Evolutionary conservation across 2,113 vertebrate species (phyloP).

Genomic region (Oryzias javanicus): DNA sequence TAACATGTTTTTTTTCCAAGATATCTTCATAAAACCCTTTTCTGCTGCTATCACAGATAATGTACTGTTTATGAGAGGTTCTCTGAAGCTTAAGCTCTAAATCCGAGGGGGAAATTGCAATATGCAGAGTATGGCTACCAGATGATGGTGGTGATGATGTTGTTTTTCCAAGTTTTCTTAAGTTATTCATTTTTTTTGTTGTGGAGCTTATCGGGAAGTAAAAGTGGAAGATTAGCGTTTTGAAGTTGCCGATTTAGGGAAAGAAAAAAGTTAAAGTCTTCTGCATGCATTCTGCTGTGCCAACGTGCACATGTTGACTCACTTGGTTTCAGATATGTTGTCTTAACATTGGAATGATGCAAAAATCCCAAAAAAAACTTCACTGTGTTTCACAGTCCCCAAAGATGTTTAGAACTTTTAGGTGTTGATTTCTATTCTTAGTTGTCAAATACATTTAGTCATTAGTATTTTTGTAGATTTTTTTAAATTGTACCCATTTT

Average conservation of each 20-base stretch:
- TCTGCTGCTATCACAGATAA: constrained; percentile 51
- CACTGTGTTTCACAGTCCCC: constrained; percentile 53
- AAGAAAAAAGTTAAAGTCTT: constrained; percentile 37
- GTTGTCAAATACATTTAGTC: constrained; percentile 24
- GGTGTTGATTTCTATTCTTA: constrained; percentile 27
- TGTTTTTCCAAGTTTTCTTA: constrained; percentile 45
- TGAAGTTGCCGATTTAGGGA: constrained; percentile 41
- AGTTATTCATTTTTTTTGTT: constrained; percentile 27
- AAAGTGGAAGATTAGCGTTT: constrained; percentile 26
- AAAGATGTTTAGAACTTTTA: constrained; percentile 52
- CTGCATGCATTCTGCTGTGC: constrained; percentile 44
- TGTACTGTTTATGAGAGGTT: constrained; percentile 48
- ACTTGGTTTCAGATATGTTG: constrained; percentile 45
- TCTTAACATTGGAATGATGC: constrained; percentile 57
- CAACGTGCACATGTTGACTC: constrained; percentile 22
- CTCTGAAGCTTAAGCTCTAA: constrained; percentile 23
- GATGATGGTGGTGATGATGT: constrained; percentile 42
- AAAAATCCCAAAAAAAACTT: constrained; percentile 52
- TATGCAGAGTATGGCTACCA: constrained; percentile 50
- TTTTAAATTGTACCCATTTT: constrained; percentile 21
- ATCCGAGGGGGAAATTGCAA: constrained; percentile 47
- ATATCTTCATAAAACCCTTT: constrained; percentile 42
- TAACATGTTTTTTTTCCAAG: constrained; percentile 18
- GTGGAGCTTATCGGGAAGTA: constrained; percentile 28
- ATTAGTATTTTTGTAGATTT: constrained; percentile 20